Percentiles rank a stretch among this genome's conserved stretches.
phyloP scores from a whole-genome alignment of 2,113 vertebrate species.

The Eidolon helvum region DNA sequence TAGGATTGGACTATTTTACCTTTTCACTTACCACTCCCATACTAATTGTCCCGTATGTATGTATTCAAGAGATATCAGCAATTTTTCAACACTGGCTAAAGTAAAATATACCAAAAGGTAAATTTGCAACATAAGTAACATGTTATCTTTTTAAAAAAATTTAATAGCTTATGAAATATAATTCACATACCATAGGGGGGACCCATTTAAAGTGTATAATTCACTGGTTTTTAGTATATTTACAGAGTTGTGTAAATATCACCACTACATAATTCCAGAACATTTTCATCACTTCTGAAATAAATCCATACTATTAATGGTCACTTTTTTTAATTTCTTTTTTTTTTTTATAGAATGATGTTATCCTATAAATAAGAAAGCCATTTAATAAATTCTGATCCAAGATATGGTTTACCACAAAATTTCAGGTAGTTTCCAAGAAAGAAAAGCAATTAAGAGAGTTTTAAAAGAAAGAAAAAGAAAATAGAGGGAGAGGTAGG shows the following conservation, averaged over 20 bases:
- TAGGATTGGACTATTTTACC: neutral
- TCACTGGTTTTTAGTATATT: neutral
- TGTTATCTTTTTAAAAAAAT: neutral
- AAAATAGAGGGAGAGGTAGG: neutral
- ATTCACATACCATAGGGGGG: neutral
- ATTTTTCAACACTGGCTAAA: neutral
- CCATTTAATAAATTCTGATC: conserved; percentile 13
- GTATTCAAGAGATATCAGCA: neutral
- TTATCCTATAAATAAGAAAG: conserved; percentile 19
- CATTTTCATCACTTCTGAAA: conserved; percentile 1
- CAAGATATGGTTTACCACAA: conserved; percentile 27
- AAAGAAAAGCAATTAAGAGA: conserved; percentile 11
- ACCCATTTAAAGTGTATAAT: neutral
- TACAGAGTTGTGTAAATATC: neutral
- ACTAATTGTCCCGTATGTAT: neutral
- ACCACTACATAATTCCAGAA: neutral
- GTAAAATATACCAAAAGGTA: neutral
- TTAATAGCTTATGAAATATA: neutral
- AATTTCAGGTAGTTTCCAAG: conserved; percentile 1
- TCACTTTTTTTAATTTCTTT: neutral
- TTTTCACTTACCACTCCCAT: neutral
- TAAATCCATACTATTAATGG: neutral
- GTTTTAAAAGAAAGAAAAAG: neutral
- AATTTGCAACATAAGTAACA: neutral
- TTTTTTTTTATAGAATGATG: neutral